Percentiles rank a stretch among this genome's conserved stretches.
phyloP scores from a whole-genome alignment of 2,113 vertebrate species.

The Varanus salvator region DNA sequence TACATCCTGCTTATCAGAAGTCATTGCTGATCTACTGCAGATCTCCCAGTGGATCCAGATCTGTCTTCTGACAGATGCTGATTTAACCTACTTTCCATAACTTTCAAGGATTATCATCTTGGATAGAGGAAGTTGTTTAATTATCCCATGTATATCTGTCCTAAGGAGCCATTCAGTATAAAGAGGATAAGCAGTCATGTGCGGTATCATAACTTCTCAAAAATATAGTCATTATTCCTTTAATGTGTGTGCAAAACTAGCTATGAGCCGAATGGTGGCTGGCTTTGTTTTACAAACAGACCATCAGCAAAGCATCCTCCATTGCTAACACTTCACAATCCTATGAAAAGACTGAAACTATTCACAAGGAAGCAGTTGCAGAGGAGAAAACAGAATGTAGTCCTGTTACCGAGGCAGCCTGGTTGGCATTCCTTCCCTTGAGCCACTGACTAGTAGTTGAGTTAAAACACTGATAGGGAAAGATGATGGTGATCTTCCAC shows the following conservation, averaged over 20 bases:
- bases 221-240: not conserved
- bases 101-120: not conserved
- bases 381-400: not conserved
- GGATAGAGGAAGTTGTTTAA: not conserved
- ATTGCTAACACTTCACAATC: not conserved
- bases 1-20: not conserved
- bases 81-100: not conserved
- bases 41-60: too few species aligned
- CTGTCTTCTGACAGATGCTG: too few species aligned
- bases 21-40: too few species aligned
- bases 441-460: not conserved
- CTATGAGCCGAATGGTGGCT: not conserved
- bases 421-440: not conserved
- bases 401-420: not conserved
- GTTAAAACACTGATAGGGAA: not conserved
- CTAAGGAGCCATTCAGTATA: not conserved
- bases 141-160: not conserved
- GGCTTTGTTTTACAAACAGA: not conserved
- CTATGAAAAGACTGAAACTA: not conserved
- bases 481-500: not conserved
- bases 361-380: not conserved
- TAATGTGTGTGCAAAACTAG: not conserved
- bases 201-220: not conserved
- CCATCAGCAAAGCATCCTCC: not conserved
- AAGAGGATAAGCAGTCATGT: not conserved